Base-by-base conservation (phyloP, 2,797 vertebrate species). In the Myotis planiceps region DNA sequence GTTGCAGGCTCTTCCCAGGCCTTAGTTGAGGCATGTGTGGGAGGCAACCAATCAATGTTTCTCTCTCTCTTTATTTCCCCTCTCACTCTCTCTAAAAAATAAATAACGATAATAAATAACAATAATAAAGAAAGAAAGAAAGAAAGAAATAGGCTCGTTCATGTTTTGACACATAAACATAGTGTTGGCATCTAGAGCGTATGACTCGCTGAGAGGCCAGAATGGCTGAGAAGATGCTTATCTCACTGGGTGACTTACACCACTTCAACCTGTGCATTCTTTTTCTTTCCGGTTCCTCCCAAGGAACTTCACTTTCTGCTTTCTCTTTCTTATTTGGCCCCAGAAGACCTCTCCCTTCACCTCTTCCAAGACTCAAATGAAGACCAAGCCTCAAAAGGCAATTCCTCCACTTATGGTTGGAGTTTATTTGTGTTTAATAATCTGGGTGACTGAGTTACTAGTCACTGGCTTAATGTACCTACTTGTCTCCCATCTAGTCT, bases 401-500 rank as follows among this genome's bases (percentile, higher is more conserved):
- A 68, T 91, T 90, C 29, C 25, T 16, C 85, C 51, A 27, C 82
- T 92, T 78, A 88, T 0, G 0, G 14, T 58, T 92, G 96, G 78
- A 81, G 81, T 81, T 90, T 69, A 34, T 91, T 71, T 80, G 9
- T 85, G 27, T 78, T 79, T 88, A 92, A 82, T 76, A 29, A 79
- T 27, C 45, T 21, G 15, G 45, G 94, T 94, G 95, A 96, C 88
- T 79, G 90, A 92, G 82, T 39, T 45, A 74, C 90, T 76, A 82
- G 96, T 97, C 92, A 86, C 16, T 8, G 37, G 90, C 2, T 4
- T 8, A 65, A n/a, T 80, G 47, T 90, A 90, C n/a, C 37, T 97
- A 86, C 78, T 92, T 96, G 92, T 88, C 78, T 92, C 55, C n/a
- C 32, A 29, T 72, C 79, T 90, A 82, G 32, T n/a, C 14, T 92